Evolutionary conservation across 2,113 vertebrate genomes (phyloP), one percentile per base, ranked within the genome.

Genomic region (Rissa tridactyla): DNA sequence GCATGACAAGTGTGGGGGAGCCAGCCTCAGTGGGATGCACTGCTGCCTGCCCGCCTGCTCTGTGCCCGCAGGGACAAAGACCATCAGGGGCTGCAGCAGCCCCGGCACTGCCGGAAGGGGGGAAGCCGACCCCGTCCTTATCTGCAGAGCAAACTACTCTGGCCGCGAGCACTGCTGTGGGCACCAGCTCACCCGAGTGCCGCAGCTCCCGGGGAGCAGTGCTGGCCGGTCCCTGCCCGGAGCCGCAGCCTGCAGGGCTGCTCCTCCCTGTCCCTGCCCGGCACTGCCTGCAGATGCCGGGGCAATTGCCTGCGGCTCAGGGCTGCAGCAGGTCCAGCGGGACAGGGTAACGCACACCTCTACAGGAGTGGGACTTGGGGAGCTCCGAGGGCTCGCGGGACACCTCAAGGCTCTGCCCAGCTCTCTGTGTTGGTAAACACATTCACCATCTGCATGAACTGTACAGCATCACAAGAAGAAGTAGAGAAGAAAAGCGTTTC

Each of bases 71-170:
- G 46, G 20, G 12, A 15, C 2, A 4, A 47, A 47, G 60, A 51
- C 2, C 4, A 40, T 42, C 32, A 44, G 64, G 44, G 46, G 44
- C 38, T 9, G 1, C 1, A 32, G 46, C 46, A 27, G 29, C 15
- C 3, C 3, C 9, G 12, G 49, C 2, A 3, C 40, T 40, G 75
- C 0, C 3, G 29, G 34, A 34, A 14, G 11, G 0, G 8, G 29
- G 32, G 69, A 66, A 38, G 27, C 32, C 1, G 2, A 36, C 22
- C 32, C 61, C 2, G 0, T 60, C 69, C 60, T 27, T 44, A 61
- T 58, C 42, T 0, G 3, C 51, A 57, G 58, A 65, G 58, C 5
- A 0, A n/a, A 12, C 5, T 69, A 46, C 64, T 46, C 65, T 13
- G 7, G 40, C 40, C 1, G 2, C 2, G 3, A 11, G 46, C 2